These are phyloP conservation scores for Lysandra bellargus DNA, from an alignment of 2,888 invertebrate species.

Conservation along the genomic window DNA sequence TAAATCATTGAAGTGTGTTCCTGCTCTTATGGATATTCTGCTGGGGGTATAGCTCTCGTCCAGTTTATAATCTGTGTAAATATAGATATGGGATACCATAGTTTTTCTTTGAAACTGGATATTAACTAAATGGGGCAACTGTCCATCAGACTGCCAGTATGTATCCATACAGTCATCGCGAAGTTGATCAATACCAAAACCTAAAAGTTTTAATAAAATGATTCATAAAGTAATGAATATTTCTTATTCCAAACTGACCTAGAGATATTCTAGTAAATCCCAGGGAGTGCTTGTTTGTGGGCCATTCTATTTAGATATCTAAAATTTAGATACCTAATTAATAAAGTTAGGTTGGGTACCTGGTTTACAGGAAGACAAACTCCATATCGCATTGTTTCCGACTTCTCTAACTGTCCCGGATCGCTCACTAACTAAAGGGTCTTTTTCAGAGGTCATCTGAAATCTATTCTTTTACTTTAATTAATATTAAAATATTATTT, in stretches of 20 bases:
- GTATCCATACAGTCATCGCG: conserved; percentile 97
- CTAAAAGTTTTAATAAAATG: conserved; percentile 65
- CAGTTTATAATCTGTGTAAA: conserved; percentile 98
- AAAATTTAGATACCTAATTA: too few relatives aligned
- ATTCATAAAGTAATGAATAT: background rate
- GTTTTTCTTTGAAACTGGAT: conserved; percentile 98
- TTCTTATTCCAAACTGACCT: background rate
- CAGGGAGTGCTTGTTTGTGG: background rate
- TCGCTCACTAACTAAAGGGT: conserved; percentile 71
- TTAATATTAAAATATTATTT: background rate
- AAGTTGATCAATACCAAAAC: conserved; percentile 98
- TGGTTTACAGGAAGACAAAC: conserved; percentile 98
- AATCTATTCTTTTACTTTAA: conserved; percentile 10
- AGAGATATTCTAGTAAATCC: background rate
- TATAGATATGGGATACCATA: conserved; percentile 95
- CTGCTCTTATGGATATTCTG: conserved; percentile 94
- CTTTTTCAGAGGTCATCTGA: conserved; percentile 68
- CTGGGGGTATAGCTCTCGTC: conserved; percentile 99
- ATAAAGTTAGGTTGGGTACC: conserved; percentile 72
- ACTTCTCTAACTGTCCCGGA: conserved; percentile 86
- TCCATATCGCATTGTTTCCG: conserved; percentile 97
- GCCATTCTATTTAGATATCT: too few relatives aligned
- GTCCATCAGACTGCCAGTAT: conserved; percentile 99
- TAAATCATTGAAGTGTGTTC: conserved; percentile 97
- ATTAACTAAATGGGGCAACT: conserved; percentile 97